Percentiles rank a stretch among this genome's conserved stretches.
Evolutionary conservation across 2,113 vertebrate species (phyloP).

Genomic region (Nymphicus hollandicus): DNA sequence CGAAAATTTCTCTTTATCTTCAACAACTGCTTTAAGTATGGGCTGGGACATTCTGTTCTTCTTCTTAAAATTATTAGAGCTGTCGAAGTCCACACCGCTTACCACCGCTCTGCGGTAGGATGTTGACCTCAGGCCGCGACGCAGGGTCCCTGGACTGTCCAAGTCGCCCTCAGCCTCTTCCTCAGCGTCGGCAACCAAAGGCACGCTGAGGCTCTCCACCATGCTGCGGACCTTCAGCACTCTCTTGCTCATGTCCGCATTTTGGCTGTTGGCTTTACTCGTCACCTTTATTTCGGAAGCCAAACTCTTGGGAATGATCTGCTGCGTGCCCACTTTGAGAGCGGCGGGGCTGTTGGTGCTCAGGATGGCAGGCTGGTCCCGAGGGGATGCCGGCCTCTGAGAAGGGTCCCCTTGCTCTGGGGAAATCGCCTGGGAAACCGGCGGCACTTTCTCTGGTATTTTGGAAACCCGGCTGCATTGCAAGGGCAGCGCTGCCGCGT

Average conservation of each 20-base stretch:
- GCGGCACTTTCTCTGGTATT: constrained; percentile 20
- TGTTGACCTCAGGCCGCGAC: constrained; percentile 86
- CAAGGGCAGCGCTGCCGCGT: neutral
- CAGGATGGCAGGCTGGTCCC: constrained; percentile 67
- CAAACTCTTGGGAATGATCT: constrained; percentile 87
- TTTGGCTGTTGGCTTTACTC: constrained; percentile 32
- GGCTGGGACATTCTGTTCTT: constrained; percentile 80
- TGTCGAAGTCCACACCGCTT: constrained; percentile 83
- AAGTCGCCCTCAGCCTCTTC: constrained; percentile 69
- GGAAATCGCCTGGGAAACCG: neutral
- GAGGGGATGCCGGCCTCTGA: neutral
- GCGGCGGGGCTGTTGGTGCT: constrained; percentile 88
- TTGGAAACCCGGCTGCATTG: constrained; percentile 41
- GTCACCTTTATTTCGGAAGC: constrained; percentile 73
- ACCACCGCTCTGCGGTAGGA: constrained; percentile 94
- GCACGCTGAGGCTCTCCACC: constrained; percentile 77
- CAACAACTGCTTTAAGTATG: constrained; percentile 71
- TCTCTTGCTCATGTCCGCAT: constrained; percentile 69
- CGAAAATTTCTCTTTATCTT: constrained; percentile 76
- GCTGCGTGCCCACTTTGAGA: constrained; percentile 86
- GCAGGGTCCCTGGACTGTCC: constrained; percentile 77
- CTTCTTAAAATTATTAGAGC: constrained; percentile 62
- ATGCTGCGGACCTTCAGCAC: constrained; percentile 81
- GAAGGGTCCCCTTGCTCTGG: neutral
- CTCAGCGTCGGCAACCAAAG: constrained; percentile 59